Conservation (phyloP, 2,888 invertebrate genomes). For the Mactromeris polynyma region DNA sequence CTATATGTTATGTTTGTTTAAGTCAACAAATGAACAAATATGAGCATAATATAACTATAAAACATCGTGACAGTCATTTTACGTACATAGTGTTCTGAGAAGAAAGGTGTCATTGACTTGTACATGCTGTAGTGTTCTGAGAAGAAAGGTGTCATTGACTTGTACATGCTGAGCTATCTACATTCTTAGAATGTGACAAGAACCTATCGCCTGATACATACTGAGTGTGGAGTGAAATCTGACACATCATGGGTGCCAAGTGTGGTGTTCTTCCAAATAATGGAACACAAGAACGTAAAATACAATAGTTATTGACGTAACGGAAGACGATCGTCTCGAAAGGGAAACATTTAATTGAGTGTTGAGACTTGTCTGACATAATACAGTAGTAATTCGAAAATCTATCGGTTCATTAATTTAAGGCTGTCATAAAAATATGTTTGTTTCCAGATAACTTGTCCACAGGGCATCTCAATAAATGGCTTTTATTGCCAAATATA, state of each 20-base stretch:
- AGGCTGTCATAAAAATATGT: neutral
- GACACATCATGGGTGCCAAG: neutral
- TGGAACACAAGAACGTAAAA: neutral
- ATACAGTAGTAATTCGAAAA: neutral
- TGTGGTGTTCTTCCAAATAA: neutral
- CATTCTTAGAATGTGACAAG: neutral
- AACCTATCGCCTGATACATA: neutral
- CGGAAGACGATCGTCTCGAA: neutral
- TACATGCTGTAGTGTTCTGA: no score
- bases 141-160: neutral
- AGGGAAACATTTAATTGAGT: neutral
- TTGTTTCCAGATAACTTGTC: neutral
- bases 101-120: neutral
- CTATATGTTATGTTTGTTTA: no score
- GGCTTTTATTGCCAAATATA: neutral
- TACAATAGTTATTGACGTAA: conserved; percentile 9
- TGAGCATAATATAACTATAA: no score
- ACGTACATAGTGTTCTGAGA: no score
- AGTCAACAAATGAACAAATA: no score
- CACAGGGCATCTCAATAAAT: conserved; percentile 8
- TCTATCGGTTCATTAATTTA: conserved; percentile 10
- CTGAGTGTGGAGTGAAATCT: neutral
- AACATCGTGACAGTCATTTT: no score
- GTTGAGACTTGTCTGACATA: neutral
- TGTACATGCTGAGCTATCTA: neutral